Conservation (phyloP, 2,113 vertebrate genomes). For the Fregetta grallaria region DNA sequence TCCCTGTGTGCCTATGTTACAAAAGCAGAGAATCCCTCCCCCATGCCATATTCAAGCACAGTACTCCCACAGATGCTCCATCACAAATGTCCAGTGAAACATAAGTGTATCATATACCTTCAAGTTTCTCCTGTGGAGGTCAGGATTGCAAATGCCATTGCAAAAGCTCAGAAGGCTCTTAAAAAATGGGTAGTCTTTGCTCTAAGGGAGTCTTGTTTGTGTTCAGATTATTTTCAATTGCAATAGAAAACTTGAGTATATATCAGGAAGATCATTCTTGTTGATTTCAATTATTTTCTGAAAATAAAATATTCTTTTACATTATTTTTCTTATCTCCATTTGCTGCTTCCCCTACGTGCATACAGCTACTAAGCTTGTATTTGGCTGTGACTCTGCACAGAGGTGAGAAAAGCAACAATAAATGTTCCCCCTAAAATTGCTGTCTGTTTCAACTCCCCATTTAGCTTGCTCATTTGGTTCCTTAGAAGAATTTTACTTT, state of each 20-base stretch:
- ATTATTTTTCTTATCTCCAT: not conserved
- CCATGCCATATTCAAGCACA: not conserved
- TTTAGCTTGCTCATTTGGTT: not conserved
- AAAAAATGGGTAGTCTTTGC: not conserved
- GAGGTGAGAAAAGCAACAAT: conserved; percentile 10
- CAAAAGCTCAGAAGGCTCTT: not conserved
- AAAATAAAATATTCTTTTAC: not conserved
- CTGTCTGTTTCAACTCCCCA: not conserved
- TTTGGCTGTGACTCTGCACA: not conserved
- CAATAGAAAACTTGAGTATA: not conserved
- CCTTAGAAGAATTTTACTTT: not conserved
- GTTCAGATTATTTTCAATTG: not conserved
- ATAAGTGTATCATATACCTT: not conserved
- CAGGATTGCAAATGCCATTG: not conserved
- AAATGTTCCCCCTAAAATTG: not conserved
- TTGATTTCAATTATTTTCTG: not conserved
- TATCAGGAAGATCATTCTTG: not conserved
- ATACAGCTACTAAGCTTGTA: not conserved
- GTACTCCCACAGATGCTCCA: not conserved
- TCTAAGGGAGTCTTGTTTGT: not conserved
- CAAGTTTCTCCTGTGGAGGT: not conserved
- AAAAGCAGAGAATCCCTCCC: not conserved
- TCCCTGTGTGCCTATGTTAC: not conserved
- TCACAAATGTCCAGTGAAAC: not conserved
- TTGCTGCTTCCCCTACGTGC: not conserved